Conservation (phyloP, 2,113 vertebrate genomes). For the Serilophus lunatus region DNA sequence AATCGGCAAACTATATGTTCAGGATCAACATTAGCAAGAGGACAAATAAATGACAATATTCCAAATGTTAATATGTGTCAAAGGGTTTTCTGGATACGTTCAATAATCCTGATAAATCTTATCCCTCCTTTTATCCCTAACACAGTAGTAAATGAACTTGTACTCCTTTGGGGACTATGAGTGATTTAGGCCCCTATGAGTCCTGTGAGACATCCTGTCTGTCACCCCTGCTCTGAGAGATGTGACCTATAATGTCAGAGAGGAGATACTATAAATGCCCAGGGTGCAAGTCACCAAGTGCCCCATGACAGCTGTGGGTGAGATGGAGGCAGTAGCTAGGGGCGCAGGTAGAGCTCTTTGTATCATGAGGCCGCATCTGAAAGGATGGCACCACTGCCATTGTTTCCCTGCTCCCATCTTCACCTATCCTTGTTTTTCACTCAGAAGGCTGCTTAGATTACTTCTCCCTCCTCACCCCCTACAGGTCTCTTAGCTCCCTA, state of each 20-base stretch:
- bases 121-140: background rate
- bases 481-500: background rate
- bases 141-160: background rate
- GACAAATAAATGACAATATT: background rate
- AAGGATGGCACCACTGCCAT: background rate
- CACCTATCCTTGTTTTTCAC: background rate
- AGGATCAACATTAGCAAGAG: background rate
- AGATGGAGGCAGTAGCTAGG: background rate
- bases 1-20: background rate
- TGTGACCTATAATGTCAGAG: background rate
- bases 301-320: rapidly evolving
- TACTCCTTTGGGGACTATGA: background rate
- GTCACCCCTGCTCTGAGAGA: rapidly evolving
- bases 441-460: background rate
- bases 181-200: background rate
- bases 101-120: background rate
- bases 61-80: background rate
- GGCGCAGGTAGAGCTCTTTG: background rate
- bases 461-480: rapidly evolving
- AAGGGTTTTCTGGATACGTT: background rate
- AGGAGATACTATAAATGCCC: rapidly evolving
- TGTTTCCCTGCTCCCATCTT: background rate
- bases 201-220: rapidly evolving
- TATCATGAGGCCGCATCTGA: background rate
- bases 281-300: background rate